A percentile compares a stretch with the other conserved stretches of the same genome.
Conservation (phyloP, 1,140 invertebrate species). For the Drosophila neocordata region DNA sequence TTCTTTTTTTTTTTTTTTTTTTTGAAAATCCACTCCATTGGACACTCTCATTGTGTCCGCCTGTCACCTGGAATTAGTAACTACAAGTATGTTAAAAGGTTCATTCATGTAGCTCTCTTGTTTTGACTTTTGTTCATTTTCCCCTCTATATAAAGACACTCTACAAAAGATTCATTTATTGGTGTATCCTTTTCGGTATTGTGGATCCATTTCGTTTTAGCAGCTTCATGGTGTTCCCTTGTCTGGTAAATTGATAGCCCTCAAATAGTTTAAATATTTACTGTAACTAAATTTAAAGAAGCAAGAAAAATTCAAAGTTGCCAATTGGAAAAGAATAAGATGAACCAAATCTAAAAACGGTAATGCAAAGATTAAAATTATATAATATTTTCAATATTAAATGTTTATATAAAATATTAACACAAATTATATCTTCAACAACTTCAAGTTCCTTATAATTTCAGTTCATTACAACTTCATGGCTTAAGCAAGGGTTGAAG, state of each 20-base stretch:
- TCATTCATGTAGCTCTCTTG: constrained; percentile 77
- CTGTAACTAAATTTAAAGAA: constrained; percentile 23
- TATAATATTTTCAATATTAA: no score
- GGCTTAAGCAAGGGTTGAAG: neutral
- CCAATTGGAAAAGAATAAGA: neutral
- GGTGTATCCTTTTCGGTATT: constrained; percentile 21
- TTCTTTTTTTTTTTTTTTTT: constrained; percentile 27
- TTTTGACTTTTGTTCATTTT: constrained; percentile 68
- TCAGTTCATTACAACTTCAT: neutral
- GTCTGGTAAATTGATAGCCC: constrained; percentile 72
- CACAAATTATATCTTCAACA: no score
- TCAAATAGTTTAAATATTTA: constrained; percentile 73
- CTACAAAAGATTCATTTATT: constrained; percentile 24
- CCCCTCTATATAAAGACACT: constrained; percentile 18
- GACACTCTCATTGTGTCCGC: constrained; percentile 59
- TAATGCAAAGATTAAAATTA: neutral
- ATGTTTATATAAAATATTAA: no score
- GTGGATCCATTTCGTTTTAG: constrained; percentile 66
- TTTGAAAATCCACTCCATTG: constrained; percentile 67
- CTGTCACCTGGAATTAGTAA: constrained; percentile 78
- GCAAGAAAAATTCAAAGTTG: neutral
- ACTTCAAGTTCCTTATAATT: neutral
- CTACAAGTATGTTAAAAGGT: constrained; percentile 81
- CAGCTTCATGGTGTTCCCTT: constrained; percentile 69
- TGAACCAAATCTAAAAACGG: neutral